Evolutionary conservation across 2,797 vertebrate genomes (phyloP).

Genomic region (Fistularia tabacaria): DNA sequence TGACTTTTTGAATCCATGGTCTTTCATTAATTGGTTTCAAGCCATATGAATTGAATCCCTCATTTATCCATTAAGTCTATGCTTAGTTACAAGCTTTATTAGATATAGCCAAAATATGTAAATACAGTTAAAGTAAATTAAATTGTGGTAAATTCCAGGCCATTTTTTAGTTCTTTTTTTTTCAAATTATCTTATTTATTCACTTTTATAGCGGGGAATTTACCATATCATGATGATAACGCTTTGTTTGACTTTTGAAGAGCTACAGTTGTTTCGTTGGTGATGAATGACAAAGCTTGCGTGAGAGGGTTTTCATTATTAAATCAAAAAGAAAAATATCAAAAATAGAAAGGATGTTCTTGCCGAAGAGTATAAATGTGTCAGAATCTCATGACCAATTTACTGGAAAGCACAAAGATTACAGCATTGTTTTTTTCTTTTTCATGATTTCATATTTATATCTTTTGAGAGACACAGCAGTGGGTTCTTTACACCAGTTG

Average conservation of each 20-base stretch:
- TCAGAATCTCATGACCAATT: conserved; percentile 10
- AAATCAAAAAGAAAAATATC: conserved; percentile 11
- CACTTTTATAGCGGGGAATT: too few species aligned
- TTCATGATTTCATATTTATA: background rate
- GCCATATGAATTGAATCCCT: background rate
- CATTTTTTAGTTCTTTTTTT: too few species aligned
- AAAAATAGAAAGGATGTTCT: conserved; percentile 11
- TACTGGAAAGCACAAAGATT: conserved; percentile 18
- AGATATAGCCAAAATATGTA: conserved; percentile 20
- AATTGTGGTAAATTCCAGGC: conserved; percentile 1
- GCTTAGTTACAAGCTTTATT: conserved; percentile 12
- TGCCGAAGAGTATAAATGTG: conserved; percentile 3
- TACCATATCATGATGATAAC: background rate
- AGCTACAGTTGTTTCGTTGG: conserved; percentile 5
- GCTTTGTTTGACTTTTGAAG: conserved; percentile 2
- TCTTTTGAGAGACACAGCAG: conserved; percentile 2
- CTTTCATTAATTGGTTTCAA: background rate
- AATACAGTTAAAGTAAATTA: conserved; percentile 16
- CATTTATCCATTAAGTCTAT: background rate
- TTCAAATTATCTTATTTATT: too few species aligned
- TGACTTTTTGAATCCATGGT: background rate
- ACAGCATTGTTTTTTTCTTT: conserved; percentile 12
- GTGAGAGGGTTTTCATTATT: conserved; percentile 6
- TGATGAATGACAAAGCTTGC: conserved; percentile 7
- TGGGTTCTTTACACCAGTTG: conserved; percentile 15